These are phyloP conservation scores for Charanyca ferruginea DNA, from an alignment of 2,888 invertebrate genomes.

Conservation along the genomic window DNA sequence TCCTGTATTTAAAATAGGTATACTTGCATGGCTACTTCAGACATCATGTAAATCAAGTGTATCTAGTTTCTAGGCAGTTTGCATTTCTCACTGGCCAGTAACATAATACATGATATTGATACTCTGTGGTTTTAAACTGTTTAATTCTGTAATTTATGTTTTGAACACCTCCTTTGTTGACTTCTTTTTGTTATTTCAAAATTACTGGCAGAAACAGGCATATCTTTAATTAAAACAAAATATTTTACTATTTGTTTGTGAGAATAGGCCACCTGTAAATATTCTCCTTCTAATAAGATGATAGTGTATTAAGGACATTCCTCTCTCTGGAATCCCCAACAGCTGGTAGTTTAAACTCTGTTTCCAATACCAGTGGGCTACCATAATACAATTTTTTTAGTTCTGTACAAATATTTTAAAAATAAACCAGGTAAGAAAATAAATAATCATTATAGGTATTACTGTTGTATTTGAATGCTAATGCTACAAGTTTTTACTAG, in stretches of 20 bases:
- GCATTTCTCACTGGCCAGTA: slow-evolving; percentile 44
- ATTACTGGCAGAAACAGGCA: neutral
- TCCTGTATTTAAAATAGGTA: neutral
- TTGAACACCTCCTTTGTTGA: slow-evolving; percentile 4
- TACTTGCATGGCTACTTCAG: neutral
- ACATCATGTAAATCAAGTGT: neutral
- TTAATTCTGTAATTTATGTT: slow-evolving; percentile 25
- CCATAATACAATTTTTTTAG: too few relatives aligned
- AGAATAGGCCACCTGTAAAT: too few relatives aligned
- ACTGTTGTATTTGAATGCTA: too few relatives aligned
- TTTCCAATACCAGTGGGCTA: too few relatives aligned
- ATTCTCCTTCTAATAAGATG: too few relatives aligned
- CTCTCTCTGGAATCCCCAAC: too few relatives aligned
- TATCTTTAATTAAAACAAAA: neutral
- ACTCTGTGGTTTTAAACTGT: slow-evolving; percentile 51
- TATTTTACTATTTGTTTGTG: too few relatives aligned
- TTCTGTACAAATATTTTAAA: too few relatives aligned
- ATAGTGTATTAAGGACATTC: too few relatives aligned
- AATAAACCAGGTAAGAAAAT: too few relatives aligned
- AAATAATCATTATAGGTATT: too few relatives aligned
- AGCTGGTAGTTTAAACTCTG: too few relatives aligned
- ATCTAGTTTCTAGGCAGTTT: slow-evolving; percentile 25
- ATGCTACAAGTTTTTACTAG: neutral
- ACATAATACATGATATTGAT: slow-evolving; percentile 57
- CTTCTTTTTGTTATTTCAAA: slow-evolving; percentile 34